Base-by-base conservation (phyloP, 2,888 invertebrate species). In the Napeogenes sylphis region DNA sequence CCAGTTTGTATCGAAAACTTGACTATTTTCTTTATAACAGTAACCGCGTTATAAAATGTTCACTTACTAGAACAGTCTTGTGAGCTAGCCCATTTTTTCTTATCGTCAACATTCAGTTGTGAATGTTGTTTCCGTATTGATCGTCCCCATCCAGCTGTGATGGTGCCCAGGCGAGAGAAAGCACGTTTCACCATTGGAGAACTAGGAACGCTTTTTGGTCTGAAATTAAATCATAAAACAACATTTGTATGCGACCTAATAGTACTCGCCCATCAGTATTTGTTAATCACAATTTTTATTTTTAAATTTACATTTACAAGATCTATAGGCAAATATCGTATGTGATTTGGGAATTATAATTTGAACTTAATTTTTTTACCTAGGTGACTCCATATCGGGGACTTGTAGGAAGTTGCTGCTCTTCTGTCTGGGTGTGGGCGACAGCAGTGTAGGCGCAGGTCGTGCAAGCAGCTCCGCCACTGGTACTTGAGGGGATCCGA, bases 101-200 rank as follows among this genome's bases (percentile, higher is more conserved):
- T 95, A 75, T 97, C 97, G 55, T 96, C 96, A 4, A 94, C 95
- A 73, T 95, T 94, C 67, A 96, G 91, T 65, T 95, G 95, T 2
- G 95, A 93, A 77, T 96, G 95, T 72, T 95, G 95, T 77, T 96
- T 97, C 66, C 96, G 91, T 73, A 97, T 96, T 65, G 96, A 96
- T 55, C 96, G 92, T 0, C 97, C 97, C 96, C 97, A 97, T 55
- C 96, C 96, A 0, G 97, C 96, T 0, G 97, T 97, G 73, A 97
- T 95, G 56, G 96, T 97, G 14, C 97, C 97, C 64, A 97, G 89
- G 21, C 97, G 92, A n/a, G 96, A 96, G 83, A 97, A 97, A 2
- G 97, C 97, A 35, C 97, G 92, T 84, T 97, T 97, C 69, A 97
- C 96, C 96, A 97, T 97, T 42, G 97, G 97, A 54, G 97, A 97